Conservation (phyloP, 2,113 vertebrate genomes). For the Microtus montanus region DNA sequence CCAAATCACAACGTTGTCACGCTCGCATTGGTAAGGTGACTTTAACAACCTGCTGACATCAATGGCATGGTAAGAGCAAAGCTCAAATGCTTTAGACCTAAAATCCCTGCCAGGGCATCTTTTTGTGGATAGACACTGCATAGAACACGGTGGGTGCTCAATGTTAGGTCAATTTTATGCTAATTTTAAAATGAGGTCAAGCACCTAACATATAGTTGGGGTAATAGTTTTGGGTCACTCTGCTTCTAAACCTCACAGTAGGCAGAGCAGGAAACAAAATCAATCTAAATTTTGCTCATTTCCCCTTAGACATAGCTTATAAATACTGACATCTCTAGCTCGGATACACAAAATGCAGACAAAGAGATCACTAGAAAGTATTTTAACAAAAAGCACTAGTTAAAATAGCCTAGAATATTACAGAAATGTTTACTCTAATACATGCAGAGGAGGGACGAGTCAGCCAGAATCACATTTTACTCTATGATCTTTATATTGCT, state of each 20-base stretch:
- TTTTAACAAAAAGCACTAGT: constrained; percentile 41
- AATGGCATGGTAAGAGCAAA: neutral
- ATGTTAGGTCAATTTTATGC: neutral
- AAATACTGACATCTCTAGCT: neutral
- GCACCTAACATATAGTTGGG: neutral
- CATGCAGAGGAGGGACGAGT: constrained; percentile 67
- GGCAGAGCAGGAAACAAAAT: neutral
- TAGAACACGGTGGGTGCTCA: neutral
- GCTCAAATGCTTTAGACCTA: neutral
- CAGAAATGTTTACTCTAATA: constrained; percentile 56
- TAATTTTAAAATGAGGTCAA: neutral
- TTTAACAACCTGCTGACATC: constrained; percentile 22
- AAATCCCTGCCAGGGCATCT: neutral
- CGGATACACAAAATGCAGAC: constrained; percentile 40
- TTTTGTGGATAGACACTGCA: neutral
- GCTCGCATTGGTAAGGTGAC: neutral
- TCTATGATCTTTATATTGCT: constrained; percentile 72
- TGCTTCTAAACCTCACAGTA: neutral
- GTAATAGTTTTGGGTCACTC: neutral
- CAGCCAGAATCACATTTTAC: constrained; percentile 62
- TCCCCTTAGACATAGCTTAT: constrained; percentile 16
- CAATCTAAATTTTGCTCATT: neutral
- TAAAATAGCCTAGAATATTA: constrained; percentile 42
- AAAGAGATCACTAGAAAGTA: constrained; percentile 18
- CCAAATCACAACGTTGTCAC: neutral